Conservation (phyloP, 30 jellyfish, hydroid and myxozoan species). For the Rhopilema esculentum region DNA sequence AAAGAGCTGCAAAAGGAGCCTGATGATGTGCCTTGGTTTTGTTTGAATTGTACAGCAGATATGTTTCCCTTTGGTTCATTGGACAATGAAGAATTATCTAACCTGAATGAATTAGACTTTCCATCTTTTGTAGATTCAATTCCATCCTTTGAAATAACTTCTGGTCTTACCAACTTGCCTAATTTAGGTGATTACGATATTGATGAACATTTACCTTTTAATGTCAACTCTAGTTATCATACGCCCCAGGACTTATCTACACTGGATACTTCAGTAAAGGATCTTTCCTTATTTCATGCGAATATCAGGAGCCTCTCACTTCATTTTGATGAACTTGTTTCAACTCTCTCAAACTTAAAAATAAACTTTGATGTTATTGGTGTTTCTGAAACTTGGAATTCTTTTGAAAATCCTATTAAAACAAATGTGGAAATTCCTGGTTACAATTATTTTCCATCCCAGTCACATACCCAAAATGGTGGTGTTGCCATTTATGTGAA, state of each 20-base stretch:
- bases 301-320: constrained; percentile 39
- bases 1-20: too few species aligned
- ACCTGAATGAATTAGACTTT: constrained; percentile 22
- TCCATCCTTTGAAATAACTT: constrained; percentile 46
- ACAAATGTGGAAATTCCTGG: too few species aligned
- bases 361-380: too few species aligned
- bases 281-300: constrained; percentile 30
- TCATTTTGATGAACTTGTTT: constrained; percentile 37
- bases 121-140: constrained; percentile 48
- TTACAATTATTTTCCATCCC: constrained; percentile 22
- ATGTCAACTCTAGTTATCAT: constrained; percentile 47
- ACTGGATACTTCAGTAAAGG: constrained; percentile 35
- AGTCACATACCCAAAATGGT: constrained; percentile 61
- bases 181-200: constrained; percentile 12
- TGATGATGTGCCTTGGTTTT: too few species aligned
- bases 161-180: too few species aligned
- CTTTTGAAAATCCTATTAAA: constrained; percentile 40
- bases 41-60: constrained; percentile 10
- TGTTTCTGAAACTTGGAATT: constrained; percentile 46
- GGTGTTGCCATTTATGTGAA: constrained; percentile 63
- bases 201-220: constrained; percentile 27
- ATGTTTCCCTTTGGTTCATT: constrained; percentile 50
- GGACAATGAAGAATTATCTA: constrained; percentile 37
- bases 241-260: too few species aligned
- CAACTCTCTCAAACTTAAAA: constrained; percentile 33